Evolutionary conservation across 1,140 invertebrate species (phyloP), one percentile per base, ranked within the genome.

Genomic region (Diorhabda elongata): DNA sequence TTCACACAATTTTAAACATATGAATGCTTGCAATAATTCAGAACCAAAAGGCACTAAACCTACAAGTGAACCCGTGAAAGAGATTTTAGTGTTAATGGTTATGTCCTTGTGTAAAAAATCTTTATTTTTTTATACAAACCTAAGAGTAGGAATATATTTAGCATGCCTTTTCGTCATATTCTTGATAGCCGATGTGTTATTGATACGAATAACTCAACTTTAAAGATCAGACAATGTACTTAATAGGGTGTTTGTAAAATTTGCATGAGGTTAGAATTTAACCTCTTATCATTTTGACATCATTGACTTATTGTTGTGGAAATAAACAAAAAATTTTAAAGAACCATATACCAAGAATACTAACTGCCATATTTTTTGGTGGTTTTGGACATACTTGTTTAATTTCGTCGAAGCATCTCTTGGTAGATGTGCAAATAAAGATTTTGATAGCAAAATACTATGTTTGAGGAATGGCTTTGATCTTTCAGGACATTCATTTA

Each of bases 221-320:
- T 89, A 94, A 5, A 84, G 90, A 76, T 96, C 93, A 69, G 88
- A 91, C 71, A 98, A 97, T 81, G 77, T 95, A 44, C 88, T 98
- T 9, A 98, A 98, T 82, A 84, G 88, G 70, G 96, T 92, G 78
- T 98, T 98, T 82, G 95, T 98, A 0, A 98, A 98, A 81, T 88
- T 95, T 77, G 94, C 94, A 61, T 98, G 96, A 95, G 95, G 91
- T 67, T 98, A 95, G 95, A 92, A 95, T 42, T 79, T 97, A 63
- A 41, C 88, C 91, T 8, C 98, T 95, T 84, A 83, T 97, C 9
- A 81, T 88, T 2, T 81, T 97, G 44, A 94, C 95, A 4, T 90
- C 91, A 9, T 90, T 90, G 67, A 91, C 91, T 0, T 90, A 93
- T 69, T 94, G 91, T 73, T 94, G 92, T 79, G 93, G 94, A 0